Evolutionary conservation across 2,113 vertebrate species (phyloP).

Genomic region (Tetraodon nigroviridis): DNA sequence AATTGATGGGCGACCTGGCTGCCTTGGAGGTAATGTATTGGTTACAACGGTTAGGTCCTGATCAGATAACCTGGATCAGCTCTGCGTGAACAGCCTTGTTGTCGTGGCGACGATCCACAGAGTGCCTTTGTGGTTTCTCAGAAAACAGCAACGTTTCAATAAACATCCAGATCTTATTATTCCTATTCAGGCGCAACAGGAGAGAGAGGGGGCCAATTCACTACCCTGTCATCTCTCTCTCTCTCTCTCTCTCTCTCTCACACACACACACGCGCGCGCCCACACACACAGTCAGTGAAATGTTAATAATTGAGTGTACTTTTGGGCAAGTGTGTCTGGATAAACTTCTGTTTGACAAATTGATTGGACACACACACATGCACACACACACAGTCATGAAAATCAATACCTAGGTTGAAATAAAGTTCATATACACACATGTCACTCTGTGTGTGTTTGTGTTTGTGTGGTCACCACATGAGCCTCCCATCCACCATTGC

Average conservation of each 20-base stretch:
- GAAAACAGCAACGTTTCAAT: conserved; percentile 17
- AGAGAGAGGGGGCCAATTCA: conserved; percentile 7
- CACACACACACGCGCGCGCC: conserved; percentile 2
- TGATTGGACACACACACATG: conserved; percentile 9
- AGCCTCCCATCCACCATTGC: conserved; percentile 14
- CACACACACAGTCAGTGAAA: conserved; percentile 27
- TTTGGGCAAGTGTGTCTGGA: conserved; percentile 9
- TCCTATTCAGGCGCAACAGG: conserved; percentile 26
- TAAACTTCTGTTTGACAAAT: conserved; percentile 25
- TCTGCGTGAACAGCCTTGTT: conserved; percentile 14
- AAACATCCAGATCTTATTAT: conserved; percentile 28
- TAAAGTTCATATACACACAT: conserved; percentile 15
- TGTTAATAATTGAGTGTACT: conserved; percentile 30
- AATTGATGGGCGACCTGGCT: conserved; percentile 30
- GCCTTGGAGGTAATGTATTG: conserved; percentile 13
- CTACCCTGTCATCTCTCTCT: conserved; percentile 9
- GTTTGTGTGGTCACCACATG: conserved; percentile 34
- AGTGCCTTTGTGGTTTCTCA: conserved; percentile 31
- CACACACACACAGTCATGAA: conserved; percentile 14
- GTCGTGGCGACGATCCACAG: conserved; percentile 32
- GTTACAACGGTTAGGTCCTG: not conserved
- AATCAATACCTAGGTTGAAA: conserved; percentile 17
- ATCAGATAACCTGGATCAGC: conserved; percentile 35
- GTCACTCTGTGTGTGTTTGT: conserved; percentile 2
- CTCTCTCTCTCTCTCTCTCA: not conserved